Conservation (phyloP, 1,140 invertebrate genomes). For the Drosophila takahashii region DNA sequence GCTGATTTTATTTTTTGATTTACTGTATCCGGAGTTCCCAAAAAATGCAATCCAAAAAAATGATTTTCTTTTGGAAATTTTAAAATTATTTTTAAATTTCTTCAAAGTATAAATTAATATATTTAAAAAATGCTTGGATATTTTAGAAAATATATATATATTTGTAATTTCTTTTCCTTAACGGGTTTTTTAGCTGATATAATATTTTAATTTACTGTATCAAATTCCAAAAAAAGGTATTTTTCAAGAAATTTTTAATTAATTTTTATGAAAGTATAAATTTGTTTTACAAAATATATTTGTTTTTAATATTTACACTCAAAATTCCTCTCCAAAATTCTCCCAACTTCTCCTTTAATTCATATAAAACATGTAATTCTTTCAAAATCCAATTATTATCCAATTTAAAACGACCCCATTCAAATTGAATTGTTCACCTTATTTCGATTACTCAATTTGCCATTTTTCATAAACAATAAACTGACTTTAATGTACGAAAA, state of each 20-base stretch:
- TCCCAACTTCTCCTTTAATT: not conserved
- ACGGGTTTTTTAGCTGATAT: too few relatives aligned
- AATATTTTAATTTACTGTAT: not conserved
- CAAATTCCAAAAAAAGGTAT: not conserved
- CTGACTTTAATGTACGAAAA: constrained; percentile 14
- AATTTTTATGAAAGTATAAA: too few relatives aligned
- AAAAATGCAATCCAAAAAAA: too few relatives aligned
- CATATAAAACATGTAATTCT: not conserved
- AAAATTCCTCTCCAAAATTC: not conserved
- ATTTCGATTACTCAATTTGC: constrained; percentile 23
- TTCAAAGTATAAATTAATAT: too few relatives aligned
- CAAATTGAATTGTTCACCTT: not conserved
- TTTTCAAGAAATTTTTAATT: too few relatives aligned
- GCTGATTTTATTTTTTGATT: not conserved
- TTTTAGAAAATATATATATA: too few relatives aligned
- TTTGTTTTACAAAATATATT: too few relatives aligned
- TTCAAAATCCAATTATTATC: not conserved
- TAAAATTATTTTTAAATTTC: not conserved
- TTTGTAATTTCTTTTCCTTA: too few relatives aligned
- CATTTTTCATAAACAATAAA: constrained; percentile 1
- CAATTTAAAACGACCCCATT: not conserved
- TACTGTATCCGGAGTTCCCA: too few relatives aligned
- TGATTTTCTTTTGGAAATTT: too few relatives aligned
- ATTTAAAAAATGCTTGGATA: too few relatives aligned
- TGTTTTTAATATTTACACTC: too few relatives aligned